These are phyloP conservation scores for Euwallacea similis DNA, from an alignment of 1,140 invertebrate species.

Conservation along the genomic window DNA sequence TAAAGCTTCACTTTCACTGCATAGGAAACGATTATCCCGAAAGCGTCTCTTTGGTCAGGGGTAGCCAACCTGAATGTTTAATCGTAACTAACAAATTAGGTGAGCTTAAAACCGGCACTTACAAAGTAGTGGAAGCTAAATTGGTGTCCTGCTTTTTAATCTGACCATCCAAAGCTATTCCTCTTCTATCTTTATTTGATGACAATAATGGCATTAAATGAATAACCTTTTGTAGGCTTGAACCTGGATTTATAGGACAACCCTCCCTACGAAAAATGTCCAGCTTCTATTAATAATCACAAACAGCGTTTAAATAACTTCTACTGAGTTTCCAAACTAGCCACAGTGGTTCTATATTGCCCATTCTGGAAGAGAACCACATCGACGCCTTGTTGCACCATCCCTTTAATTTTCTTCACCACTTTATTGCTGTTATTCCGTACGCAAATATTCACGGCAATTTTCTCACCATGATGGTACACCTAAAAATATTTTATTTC, in stretches of 20 bases:
- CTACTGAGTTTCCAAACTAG: conserved; percentile 89
- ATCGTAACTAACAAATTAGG: neutral
- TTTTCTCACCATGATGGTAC: conserved; percentile 94
- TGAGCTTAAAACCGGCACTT: conserved; percentile 52
- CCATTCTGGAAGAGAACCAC: conserved; percentile 98
- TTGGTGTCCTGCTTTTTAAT: conserved; percentile 87
- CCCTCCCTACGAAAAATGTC: conserved; percentile 69
- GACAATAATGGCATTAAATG: conserved; percentile 80
- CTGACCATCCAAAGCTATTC: conserved; percentile 93
- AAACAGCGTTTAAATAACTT: conserved; percentile 45
- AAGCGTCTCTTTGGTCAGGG: conserved; percentile 80
- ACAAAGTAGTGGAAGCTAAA: conserved; percentile 96
- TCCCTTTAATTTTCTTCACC: conserved; percentile 95
- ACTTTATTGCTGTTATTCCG: conserved; percentile 98
- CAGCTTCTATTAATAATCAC: neutral
- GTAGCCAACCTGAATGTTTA: conserved; percentile 66
- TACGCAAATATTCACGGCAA: conserved; percentile 91
- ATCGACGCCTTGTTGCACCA: conserved; percentile 94
- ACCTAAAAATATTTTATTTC: conserved; percentile 61
- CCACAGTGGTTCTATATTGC: conserved; percentile 94
- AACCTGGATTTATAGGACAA: conserved; percentile 93
- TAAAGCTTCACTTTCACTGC: conserved; percentile 94
- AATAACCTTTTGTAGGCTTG: conserved; percentile 88
- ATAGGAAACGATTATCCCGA: conserved; percentile 89
- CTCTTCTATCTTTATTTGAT: conserved; percentile 84